Conservation (phyloP, 2,888 invertebrate genomes). For the Cecidostiba fungosa region DNA sequence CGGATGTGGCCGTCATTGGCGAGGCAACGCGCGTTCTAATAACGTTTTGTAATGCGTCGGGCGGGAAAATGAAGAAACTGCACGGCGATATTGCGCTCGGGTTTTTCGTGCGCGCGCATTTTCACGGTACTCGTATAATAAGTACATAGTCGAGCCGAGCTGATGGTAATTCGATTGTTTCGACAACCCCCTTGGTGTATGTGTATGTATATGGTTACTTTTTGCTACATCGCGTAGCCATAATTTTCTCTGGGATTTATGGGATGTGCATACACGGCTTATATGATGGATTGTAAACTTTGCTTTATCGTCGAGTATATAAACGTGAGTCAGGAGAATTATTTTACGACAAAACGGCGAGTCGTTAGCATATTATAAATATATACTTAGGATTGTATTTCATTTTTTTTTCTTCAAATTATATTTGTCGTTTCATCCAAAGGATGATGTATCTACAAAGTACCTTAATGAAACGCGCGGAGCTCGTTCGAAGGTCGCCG, state of each 20-base stretch:
- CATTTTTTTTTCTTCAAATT: background rate
- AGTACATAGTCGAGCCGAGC: background rate
- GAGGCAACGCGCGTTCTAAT: slow-evolving; percentile 47
- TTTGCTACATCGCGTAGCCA: background rate
- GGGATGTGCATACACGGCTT: background rate
- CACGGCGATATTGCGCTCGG: slow-evolving; percentile 1
- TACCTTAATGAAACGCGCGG: background rate
- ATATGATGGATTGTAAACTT: background rate
- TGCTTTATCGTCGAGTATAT: background rate
- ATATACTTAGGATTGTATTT: background rate
- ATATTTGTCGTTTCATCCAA: too few relatives aligned
- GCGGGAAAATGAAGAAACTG: slow-evolving; percentile 52
- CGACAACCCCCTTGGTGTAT: background rate
- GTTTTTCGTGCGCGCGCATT: slow-evolving; percentile 22
- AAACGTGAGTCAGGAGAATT: background rate
- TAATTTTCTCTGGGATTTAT: background rate
- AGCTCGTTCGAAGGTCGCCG: background rate
- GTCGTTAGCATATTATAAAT: background rate
- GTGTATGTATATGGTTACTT: background rate
- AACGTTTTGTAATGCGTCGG: slow-evolving; percentile 59
- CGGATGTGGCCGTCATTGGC: slow-evolving; percentile 17
- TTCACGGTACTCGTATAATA: background rate
- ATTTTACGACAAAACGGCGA: background rate
- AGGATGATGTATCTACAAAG: background rate
- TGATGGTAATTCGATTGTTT: slow-evolving; percentile 12